Base-by-base conservation (phyloP, 2,113 vertebrate species). In the Nothocercus julius region DNA sequence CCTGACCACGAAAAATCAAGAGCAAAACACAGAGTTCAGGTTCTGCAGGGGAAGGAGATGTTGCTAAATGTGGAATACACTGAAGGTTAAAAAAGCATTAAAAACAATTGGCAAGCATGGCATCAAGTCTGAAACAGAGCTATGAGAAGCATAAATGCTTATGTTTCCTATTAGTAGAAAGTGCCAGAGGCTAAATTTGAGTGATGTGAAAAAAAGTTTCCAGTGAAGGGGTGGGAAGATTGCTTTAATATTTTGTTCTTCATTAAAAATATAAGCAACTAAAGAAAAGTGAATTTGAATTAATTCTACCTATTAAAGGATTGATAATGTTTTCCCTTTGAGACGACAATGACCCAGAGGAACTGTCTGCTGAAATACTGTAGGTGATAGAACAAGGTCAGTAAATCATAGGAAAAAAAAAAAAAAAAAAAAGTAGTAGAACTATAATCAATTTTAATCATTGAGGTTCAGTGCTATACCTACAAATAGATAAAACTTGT, bases 241-340 rank as follows among this genome's bases (percentile, higher is more conserved):
- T 75, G 4, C 10, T 72, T 66, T 15, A 66, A 38, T 44, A 28
- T 40, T 58, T 72, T 68, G 82, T 25, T n/a, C 11, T 51, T 80
- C 25, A 5, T 11, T 62, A 68, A 79, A 88, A 72, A 8, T 54
- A 58, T 4, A n/a, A 3, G 3, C 6, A 63, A 34, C 22, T 58
- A 25, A 53, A 58, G 54, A 40, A 25, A 80, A 11, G 32, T 74
- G 3, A 40, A 8, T 14, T 58, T 40, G 17, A 34, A 54, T 56
- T 78, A 78, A 92, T 76, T 82, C 25, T 93, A 9, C 11, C 20
- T 70, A 9, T 28, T 73, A 16, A 82, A 85, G 85, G 51, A 51
- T 54, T 85, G 6, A 11, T 73, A 15, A 40, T 45, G 7, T 45
- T 87, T 66, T 89, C 19, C 9, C 58, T 36, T 2, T 19, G 28